Base-by-base conservation (phyloP, 2,113 vertebrate genomes). In the Candoia aspera region DNA sequence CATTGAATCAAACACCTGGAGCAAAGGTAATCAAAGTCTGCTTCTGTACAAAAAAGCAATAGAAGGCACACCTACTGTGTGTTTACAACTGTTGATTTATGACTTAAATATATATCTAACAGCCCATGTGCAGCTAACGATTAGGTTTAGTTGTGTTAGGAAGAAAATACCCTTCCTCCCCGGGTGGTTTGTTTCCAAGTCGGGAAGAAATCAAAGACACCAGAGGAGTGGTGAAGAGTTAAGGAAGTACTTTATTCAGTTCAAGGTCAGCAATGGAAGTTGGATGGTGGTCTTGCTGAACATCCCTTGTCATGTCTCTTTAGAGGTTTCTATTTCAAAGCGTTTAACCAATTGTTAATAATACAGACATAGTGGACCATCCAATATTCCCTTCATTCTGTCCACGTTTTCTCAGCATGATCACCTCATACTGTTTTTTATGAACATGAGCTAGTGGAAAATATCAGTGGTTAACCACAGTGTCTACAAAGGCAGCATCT, bases 1-100 rank as follows among this genome's bases (percentile, higher is more conserved):
- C 93, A 53, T 62, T 6, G 53, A 90, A n/a, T 90, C 29, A 90
- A 93, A 58, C 13, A 73, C 86, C 60, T 94, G 53, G 21, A 42
- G 0, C 46, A 92, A 54, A 12, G 53, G 55, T 84, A 84, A 93
- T 37, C 68, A 46, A 33, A 83, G 37, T 86, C 93, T 95, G 24
- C 33, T 37, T 93, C 94, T 93, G n/a, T 58, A 42, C 54, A 84
- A 26, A 42, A 1, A 58, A 68, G 57, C 68, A 88, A 84, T 57
- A 12, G 73, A 84, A 93, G 17, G 49, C 29, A 59, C 88, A 46
- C 1, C 54, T 90, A 87, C 60, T 0, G 0, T 92, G 84, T 94
- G 8, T 87, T 93, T 94, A 42, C 33, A 84, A 84, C 55, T 42
- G 10, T 62, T 84, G 11, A 11, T 60, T 60, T 88, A 83, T 33